Percentiles rank a stretch among this genome's conserved stretches.
Conservation (phyloP, 1,140 invertebrate species). For the Mylabris phalerata region DNA sequence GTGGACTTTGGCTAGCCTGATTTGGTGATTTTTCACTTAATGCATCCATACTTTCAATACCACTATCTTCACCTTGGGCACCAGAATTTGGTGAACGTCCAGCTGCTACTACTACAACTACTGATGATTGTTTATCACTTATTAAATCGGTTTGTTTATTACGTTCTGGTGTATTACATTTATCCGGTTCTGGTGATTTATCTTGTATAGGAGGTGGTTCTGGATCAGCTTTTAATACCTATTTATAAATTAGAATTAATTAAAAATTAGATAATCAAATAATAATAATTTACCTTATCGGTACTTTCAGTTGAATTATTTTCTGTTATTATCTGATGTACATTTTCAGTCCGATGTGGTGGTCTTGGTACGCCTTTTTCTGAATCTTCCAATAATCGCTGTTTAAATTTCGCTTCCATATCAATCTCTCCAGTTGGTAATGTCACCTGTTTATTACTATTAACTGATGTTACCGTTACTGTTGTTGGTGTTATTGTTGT, state of each 20-base stretch:
- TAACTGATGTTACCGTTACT: conserved; percentile 15
- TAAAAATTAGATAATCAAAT: background rate
- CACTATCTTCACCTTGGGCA: conserved; percentile 75
- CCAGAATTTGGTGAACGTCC: conserved; percentile 38
- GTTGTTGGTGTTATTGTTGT: background rate
- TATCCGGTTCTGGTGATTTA: conserved; percentile 37
- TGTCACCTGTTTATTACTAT: conserved; percentile 25
- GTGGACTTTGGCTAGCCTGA: conserved; percentile 61
- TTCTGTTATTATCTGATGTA: conserved; percentile 17
- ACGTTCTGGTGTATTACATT: conserved; percentile 34
- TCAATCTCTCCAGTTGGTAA: conserved; percentile 42
- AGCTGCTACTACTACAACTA: conserved; percentile 6
- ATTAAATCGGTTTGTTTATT: conserved; percentile 15
- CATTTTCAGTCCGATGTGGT: conserved; percentile 31
- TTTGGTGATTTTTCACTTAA: conserved; percentile 87
- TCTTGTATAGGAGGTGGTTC: conserved; percentile 26
- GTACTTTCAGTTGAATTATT: conserved; percentile 6
- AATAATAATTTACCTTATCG: conserved; percentile 10
- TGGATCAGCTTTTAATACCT: conserved; percentile 5
- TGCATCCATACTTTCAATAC: conserved; percentile 89
- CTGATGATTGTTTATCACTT: conserved; percentile 30
- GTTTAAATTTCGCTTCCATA: conserved; percentile 56
- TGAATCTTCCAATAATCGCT: conserved; percentile 50
- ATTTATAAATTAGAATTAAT: background rate
- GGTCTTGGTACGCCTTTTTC: conserved; percentile 34